These are phyloP conservation scores for Ariolimax columbianus DNA, from an alignment of 2,888 invertebrate genomes.

Conservation along the genomic window DNA sequence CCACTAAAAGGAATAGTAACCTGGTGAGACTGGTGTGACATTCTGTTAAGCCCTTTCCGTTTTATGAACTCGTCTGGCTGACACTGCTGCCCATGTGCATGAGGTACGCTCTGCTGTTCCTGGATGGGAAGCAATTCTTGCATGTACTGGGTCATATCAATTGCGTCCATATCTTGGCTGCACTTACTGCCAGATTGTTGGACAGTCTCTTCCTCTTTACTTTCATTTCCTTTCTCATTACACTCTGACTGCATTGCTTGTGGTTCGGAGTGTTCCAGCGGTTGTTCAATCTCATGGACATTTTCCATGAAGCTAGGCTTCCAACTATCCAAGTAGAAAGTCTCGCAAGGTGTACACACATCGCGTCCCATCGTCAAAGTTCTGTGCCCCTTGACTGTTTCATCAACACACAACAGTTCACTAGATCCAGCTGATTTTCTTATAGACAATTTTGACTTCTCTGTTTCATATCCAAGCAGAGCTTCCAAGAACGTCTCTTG, in stretches of 20 bases:
- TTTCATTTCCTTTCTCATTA: neutral
- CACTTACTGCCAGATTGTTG: neutral
- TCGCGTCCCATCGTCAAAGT: neutral
- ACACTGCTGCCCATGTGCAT: too few species aligned
- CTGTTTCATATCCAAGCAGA: neutral
- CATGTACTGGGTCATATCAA: neutral
- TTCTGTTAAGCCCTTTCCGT: neutral
- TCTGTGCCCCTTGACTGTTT: neutral
- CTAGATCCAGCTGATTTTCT: neutral
- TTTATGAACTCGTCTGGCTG: too few species aligned
- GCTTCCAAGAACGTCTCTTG: slow-evolving; percentile 2
- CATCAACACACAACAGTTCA: neutral
- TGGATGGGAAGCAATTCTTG: neutral
- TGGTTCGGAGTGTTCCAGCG: neutral
- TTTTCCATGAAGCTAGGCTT: neutral
- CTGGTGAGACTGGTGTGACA: neutral
- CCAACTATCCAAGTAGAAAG: neutral
- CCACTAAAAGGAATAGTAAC: too few species aligned
- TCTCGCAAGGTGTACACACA: neutral
- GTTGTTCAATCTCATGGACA: neutral
- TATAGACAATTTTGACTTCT: neutral
- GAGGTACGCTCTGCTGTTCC: neutral
- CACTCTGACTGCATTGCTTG: neutral
- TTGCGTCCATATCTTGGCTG: neutral
- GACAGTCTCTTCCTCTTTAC: neutral